phyloP scores from a whole-genome alignment of 2,888 invertebrate species.

The Megamerina dolium region DNA sequence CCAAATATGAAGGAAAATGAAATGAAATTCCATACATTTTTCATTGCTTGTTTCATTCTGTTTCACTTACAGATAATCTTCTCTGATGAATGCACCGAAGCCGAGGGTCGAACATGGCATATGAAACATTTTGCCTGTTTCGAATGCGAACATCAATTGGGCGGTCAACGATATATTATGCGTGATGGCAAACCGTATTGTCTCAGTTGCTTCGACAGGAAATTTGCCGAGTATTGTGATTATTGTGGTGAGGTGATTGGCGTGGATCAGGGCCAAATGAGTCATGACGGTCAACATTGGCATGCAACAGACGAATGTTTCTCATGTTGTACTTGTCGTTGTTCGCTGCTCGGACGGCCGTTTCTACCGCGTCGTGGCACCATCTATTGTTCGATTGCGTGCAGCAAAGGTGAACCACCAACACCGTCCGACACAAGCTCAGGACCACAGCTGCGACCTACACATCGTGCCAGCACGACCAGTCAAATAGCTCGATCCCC shows the following conservation, averaged over 20 bases:
- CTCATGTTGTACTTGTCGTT: conserved; percentile 81
- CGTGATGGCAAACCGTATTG: conserved; percentile 92
- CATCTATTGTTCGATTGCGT: conserved; percentile 91
- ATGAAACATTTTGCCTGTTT: conserved; percentile 98
- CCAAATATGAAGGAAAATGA: not conserved
- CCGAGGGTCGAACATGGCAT: conserved; percentile 97
- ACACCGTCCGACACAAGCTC: conserved; percentile 75
- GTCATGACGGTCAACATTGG: conserved; percentile 96
- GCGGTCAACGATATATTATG: conserved; percentile 98
- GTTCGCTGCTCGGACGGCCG: conserved; percentile 72
- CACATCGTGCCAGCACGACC: conserved; percentile 50
- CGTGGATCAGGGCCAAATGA: conserved; percentile 97
- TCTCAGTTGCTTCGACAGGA: conserved; percentile 88
- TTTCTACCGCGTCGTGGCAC: conserved; percentile 87
- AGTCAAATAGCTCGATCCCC: conserved; percentile 51
- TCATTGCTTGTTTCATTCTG: not conserved
- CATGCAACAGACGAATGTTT: conserved; percentile 93
- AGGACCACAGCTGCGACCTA: conserved; percentile 59
- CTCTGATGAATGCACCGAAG: conserved; percentile 98
- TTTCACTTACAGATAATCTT: conserved; percentile 73
- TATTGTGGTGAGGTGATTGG: conserved; percentile 93
- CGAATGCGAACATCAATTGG: conserved; percentile 88
- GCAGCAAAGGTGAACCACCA: conserved; percentile 85
- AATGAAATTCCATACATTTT: no score
- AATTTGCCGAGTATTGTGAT: conserved; percentile 96